These are phyloP conservation scores for Coracopsis vasa DNA, from an alignment of 2,113 vertebrate species.

Conservation along the genomic window DNA sequence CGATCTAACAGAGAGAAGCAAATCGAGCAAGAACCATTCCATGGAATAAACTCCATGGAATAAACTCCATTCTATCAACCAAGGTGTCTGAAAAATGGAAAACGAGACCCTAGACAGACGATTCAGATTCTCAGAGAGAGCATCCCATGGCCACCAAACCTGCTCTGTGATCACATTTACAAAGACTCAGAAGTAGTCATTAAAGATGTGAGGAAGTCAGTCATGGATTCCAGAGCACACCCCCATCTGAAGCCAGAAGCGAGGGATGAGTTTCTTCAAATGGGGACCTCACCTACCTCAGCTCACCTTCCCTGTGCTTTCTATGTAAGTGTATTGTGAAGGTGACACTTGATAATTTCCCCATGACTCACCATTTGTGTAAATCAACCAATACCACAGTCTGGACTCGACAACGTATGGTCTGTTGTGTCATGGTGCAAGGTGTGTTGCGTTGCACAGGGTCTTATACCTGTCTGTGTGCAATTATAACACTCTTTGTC, in stretches of 20 bases:
- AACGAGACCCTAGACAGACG: not conserved
- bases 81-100: not conserved
- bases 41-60: not conserved
- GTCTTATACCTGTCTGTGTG: not conserved
- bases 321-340: not conserved
- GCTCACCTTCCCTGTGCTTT: not conserved
- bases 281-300: rapidly evolving
- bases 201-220: not conserved
- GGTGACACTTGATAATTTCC: not conserved
- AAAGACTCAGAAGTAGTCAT: not conserved
- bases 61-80: not conserved
- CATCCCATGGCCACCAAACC: not conserved
- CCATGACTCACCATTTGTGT: rapidly evolving
- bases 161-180: not conserved
- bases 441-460: not conserved
- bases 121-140: not conserved
- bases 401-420: rapidly evolving
- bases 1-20: not conserved
- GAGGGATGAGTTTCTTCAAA: not conserved
- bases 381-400: rapidly evolving
- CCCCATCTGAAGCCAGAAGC: not conserved
- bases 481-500: not conserved
- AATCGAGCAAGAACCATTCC: not conserved
- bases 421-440: not conserved
- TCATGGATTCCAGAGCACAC: not conserved